Evolutionary conservation across 2,113 vertebrate genomes (phyloP), one percentile per base, ranked within the genome.

Genomic region (Rhinopithecus roxellana): DNA sequence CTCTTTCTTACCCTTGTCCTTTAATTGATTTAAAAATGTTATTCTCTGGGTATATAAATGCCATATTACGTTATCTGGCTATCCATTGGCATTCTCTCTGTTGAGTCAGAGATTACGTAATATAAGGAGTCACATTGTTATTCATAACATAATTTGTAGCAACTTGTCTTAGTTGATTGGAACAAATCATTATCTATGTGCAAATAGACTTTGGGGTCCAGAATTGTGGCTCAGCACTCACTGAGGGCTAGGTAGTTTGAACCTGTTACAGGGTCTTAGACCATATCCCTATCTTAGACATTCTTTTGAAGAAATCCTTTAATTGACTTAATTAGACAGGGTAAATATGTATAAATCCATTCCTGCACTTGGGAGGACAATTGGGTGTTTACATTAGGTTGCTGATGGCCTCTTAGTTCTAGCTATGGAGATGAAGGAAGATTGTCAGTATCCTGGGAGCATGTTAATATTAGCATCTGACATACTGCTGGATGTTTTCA

Each of bases 1-100:
- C 7, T 64, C 20, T 52, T 95, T 23, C 32, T 90, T 82, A 52
- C 27, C 2, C 23, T 94, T 72, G 23, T 72, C 35, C 27, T 88
- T 92, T 78, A 78, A 77, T 57, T 90, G 69, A 55, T 69, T 84
- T 38, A 35, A 35, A n/a, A 22, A 48, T 75, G 88, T 75, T n/a
- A 85, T 85, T 87, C 45, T 95, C 48, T 35, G 48, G 84, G 64
- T 32, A 64, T 88, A 11, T 87, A n/a, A 64, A 61, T 75, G 74
- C 30, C 48, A 64, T 88, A 72, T 50, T 77, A 79, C 2, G 20
- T 6, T 87, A 81, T 93, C n/a, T 74, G 32, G 52, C 23, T 94
- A 32, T 85, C 90, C 25, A 50, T 45, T 91, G 64, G 6, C 35
- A 95, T 97, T 75, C 5, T 86, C 9, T 95, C 85, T 89, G 86